Base-by-base conservation (phyloP, 2,797 vertebrate genomes). In the Acanthurus lineatus region DNA sequence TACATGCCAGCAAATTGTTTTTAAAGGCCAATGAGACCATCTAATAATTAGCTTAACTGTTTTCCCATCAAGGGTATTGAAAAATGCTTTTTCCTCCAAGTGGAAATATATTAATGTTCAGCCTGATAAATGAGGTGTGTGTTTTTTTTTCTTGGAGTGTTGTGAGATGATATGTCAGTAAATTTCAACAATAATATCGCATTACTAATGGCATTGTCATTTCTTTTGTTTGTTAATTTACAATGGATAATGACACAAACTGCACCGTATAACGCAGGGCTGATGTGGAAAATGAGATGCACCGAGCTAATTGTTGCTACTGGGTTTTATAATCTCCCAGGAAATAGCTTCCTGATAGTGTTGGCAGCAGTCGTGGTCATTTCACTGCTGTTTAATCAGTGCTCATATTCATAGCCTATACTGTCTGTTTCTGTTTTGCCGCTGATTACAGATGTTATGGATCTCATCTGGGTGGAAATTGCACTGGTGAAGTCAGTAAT, bases 1-100 rank as follows among this genome's bases (percentile, higher is more conserved):
- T 77, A 63, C 73, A 77, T 81, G 59, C 40, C 40, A 73, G 57
- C 28, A 56, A 84, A 73, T 52, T 42, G 47, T 51, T 81, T 82
- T 71, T 40, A 8, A 76, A 86, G 77, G 12, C 19, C 74, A 73
- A 44, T 45, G 53, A 72, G 54, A 66, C 42, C 47, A 59, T 82
- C 38, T 63, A 57, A 69, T 77, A 70, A 85, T 87, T 51, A 49
- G 17, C 49, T 28, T 63, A 58, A 80, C 78, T 76, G 63, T 69
- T 83, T 82, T 64, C 44, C 68, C 25, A 58, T 66, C 57, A 35
- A 49, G 11, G 17, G 1, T 66, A 85, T 73, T 82, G 77, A 71
- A 77, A 65, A 64, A 69, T 32, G 11, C 9, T 32, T 71, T 47
- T 40, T 52, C 69, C 70, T 67, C 35, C 32, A 32, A 44, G 69